Evolutionary conservation across 2,113 vertebrate genomes (phyloP), one percentile per base, ranked within the genome.

Genomic region (Neodon shergylaensis): DNA sequence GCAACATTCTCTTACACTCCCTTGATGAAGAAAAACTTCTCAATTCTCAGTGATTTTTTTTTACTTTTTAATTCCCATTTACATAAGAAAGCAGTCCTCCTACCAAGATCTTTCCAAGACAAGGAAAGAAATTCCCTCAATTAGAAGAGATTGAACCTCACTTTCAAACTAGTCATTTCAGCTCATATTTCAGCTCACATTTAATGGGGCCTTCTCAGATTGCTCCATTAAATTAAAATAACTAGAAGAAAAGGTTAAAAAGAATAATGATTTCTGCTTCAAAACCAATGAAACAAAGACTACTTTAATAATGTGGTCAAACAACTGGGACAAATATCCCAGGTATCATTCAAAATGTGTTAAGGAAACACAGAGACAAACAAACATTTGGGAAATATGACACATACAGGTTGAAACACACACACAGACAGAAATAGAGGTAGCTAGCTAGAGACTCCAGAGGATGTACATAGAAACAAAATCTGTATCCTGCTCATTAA

Each of bases 1-100:
- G 12, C 21, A 73, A 3, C 26, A 66, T 42, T 65, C 7, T 68
- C 92, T 39, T 52, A 5, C 22, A 66, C 33, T 65, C 5, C 63
- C 92, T 39, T 52, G n/a, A 95, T 90, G 73, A 44, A 28, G 94
- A 19, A 90, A 87, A 68, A 78, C 9, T 84, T 76, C 28, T 65
- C 13, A 68, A 52, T 36, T 73, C 2, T 86, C 21, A 89, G 12
- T 74, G 21, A 66, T n/a, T 19, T 52, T 52, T 52, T 76, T 83
- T 63, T 52, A 68, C 12, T 9, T 68, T 82, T 91, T 16, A 16
- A 2, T 39, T 47, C 7, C 10, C 22, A 70, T 39, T 86, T 63
- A 66, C 49, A 94, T 73, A 42, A 94, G 26, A 65, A 90, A 61
- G 14, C 0, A 94, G 92, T 9, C 4, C 4, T 65, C 5, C 5